Evolutionary conservation across 1,140 invertebrate species (phyloP).

Genomic region (Chionoecetes opilio): DNA sequence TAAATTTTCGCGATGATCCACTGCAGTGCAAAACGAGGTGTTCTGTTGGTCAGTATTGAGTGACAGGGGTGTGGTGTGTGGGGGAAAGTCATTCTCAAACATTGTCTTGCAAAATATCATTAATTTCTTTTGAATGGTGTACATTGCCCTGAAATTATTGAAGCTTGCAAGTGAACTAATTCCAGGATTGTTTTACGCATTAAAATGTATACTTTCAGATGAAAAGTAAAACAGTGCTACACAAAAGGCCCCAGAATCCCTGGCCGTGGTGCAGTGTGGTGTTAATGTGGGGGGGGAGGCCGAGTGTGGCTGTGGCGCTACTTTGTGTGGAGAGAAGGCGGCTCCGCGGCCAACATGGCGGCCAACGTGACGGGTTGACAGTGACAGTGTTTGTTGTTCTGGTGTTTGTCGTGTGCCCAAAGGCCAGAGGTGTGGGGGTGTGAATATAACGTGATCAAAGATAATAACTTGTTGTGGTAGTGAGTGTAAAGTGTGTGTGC

Average conservation of each 20-base stretch:
- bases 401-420: not conserved
- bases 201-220: not conserved
- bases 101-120: not conserved
- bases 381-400: slow-evolving; percentile 59
- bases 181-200: not conserved
- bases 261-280: too few relatives aligned
- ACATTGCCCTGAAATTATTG: not conserved
- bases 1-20: slow-evolving; percentile 51
- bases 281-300: not conserved
- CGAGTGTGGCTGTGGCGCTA: not conserved
- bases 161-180: not conserved
- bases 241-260: not conserved
- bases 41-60: not conserved
- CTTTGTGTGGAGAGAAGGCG: slow-evolving; percentile 33
- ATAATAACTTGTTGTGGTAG: not conserved
- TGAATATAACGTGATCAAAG: not conserved
- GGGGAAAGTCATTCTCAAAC: not conserved
- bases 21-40: not conserved
- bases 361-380: slow-evolving; percentile 63
- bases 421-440: slow-evolving; percentile 18
- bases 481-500: not conserved
- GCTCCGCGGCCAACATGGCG: slow-evolving; percentile 69
- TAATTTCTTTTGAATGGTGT: not conserved
- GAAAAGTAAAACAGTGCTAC: not conserved
- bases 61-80: not conserved